Evolutionary conservation across 2,888 invertebrate species (phyloP).

Genomic region (Micoletzkya japonica): DNA sequence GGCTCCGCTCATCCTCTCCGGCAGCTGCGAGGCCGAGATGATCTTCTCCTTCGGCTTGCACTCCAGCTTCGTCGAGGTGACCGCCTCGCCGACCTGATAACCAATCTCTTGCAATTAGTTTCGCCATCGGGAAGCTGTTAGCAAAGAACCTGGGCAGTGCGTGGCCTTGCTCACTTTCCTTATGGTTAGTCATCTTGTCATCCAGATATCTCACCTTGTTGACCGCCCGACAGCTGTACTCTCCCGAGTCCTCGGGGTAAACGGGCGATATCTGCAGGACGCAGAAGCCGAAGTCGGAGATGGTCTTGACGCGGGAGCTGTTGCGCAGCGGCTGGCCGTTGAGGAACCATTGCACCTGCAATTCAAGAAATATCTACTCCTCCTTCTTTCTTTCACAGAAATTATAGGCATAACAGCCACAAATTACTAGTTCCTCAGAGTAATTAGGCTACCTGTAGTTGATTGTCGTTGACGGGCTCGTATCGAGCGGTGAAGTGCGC

Average conservation of each 20-base stretch:
- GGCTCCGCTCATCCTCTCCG: slow-evolving; percentile 88
- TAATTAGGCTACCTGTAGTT: slow-evolving; percentile 38
- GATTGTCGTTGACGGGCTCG: slow-evolving; percentile 61
- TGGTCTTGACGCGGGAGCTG: slow-evolving; percentile 89
- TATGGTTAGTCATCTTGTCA: background rate
- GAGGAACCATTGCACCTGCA: slow-evolving; percentile 76
- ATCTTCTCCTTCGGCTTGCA: slow-evolving; percentile 82
- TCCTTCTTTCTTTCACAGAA: no score
- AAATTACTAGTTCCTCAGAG: no score
- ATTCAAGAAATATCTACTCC: no score
- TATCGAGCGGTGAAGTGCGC: slow-evolving; percentile 62
- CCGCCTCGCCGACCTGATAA: slow-evolving; percentile 72
- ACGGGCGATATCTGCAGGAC: slow-evolving; percentile 92
- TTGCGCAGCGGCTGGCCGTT: slow-evolving; percentile 88
- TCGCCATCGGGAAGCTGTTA: slow-evolving; percentile 69
- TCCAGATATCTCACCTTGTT: slow-evolving; percentile 33
- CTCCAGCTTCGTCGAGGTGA: slow-evolving; percentile 83
- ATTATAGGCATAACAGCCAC: no score
- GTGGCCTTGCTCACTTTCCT: no score
- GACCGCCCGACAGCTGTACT: slow-evolving; percentile 52
- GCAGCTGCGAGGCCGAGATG: slow-evolving; percentile 85
- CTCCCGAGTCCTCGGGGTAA: slow-evolving; percentile 80
- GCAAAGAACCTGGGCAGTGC: no score
- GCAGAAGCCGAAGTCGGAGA: slow-evolving; percentile 95
- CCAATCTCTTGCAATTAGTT: slow-evolving; percentile 30